Percentiles rank a stretch among this genome's conserved stretches.
Conservation (phyloP, 2,113 vertebrate species). For the Zosterops hypoxanthus region DNA sequence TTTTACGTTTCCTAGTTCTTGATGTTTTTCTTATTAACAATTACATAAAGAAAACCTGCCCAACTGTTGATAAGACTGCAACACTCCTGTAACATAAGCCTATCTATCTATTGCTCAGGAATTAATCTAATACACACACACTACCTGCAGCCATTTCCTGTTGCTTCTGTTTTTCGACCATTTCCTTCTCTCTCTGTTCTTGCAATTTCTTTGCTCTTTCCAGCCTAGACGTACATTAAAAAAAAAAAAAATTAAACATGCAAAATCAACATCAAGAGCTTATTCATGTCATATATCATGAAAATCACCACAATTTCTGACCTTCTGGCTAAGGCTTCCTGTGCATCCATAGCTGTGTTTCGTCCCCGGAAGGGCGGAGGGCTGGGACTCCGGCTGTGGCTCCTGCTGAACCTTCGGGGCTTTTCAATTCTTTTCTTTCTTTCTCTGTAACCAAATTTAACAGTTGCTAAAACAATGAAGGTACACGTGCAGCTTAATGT, state of each 20-base stretch:
- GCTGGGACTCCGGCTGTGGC: conserved; percentile 85
- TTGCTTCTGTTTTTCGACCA: conserved; percentile 94
- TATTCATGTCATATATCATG: neutral
- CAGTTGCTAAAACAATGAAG: neutral
- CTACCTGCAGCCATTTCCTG: conserved; percentile 91
- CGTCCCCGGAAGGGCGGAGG: conserved; percentile 90
- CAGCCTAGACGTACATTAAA: conserved; percentile 72
- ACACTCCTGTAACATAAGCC: neutral
- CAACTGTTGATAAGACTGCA: neutral
- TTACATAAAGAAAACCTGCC: neutral
- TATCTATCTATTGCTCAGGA: neutral
- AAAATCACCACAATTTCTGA: neutral
- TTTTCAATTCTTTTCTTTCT: conserved; percentile 91
- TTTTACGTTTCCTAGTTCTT: neutral
- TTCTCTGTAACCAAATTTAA: conserved; percentile 79
- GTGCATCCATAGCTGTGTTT: conserved; percentile 98
- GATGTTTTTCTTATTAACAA: neutral
- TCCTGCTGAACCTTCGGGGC: conserved; percentile 85
- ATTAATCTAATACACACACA: neutral
- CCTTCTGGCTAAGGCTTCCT: conserved; percentile 95
- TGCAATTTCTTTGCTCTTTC: conserved; percentile 97
- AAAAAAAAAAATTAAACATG: neutral
- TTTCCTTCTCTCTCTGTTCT: conserved; percentile 96
- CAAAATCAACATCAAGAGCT: neutral
- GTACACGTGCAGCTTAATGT: neutral